These are phyloP conservation scores for Kryptolebias marmoratus DNA, from an alignment of 2,113 vertebrate genomes.

Conservation along the genomic window DNA sequence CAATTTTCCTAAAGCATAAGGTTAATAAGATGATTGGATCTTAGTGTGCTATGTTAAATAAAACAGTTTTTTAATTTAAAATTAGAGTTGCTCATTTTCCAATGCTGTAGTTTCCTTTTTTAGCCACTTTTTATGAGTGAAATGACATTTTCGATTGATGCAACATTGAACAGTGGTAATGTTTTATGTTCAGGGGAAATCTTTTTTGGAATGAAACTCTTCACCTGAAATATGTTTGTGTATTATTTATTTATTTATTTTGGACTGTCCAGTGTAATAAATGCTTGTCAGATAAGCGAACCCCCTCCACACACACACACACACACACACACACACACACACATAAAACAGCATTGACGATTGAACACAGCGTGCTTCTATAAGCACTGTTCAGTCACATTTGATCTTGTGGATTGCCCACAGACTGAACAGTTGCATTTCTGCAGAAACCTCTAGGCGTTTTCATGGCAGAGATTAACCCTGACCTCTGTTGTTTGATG, in stretches of 20 bases:
- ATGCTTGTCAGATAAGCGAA: background rate
- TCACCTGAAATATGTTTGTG: conserved; percentile 24
- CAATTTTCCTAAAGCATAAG: background rate
- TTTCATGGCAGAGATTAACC: conserved; percentile 65
- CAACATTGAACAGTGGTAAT: conserved; percentile 1
- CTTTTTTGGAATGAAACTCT: conserved; percentile 28
- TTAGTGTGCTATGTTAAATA: background rate
- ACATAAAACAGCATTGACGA: background rate
- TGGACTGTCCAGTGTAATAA: background rate
- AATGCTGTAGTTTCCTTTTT: background rate
- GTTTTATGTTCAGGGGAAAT: conserved; percentile 26
- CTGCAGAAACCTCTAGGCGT: conserved; percentile 40
- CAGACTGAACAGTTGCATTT: conserved; percentile 50
- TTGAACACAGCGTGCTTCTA: background rate
- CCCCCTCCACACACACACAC: too few relatives aligned
- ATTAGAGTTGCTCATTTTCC: background rate
- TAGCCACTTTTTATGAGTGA: background rate
- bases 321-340: too few relatives aligned
- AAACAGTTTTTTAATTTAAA: conserved; percentile 7
- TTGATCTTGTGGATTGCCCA: conserved; percentile 23
- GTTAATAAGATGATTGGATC: background rate
- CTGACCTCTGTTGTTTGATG: conserved; percentile 66
- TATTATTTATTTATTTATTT: conserved; percentile 20
- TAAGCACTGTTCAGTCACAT: conserved; percentile 18
- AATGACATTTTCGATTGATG: conserved; percentile 11